Evolutionary conservation across 2,797 vertebrate genomes (phyloP).

Genomic region (Alosa sapidissima): DNA sequence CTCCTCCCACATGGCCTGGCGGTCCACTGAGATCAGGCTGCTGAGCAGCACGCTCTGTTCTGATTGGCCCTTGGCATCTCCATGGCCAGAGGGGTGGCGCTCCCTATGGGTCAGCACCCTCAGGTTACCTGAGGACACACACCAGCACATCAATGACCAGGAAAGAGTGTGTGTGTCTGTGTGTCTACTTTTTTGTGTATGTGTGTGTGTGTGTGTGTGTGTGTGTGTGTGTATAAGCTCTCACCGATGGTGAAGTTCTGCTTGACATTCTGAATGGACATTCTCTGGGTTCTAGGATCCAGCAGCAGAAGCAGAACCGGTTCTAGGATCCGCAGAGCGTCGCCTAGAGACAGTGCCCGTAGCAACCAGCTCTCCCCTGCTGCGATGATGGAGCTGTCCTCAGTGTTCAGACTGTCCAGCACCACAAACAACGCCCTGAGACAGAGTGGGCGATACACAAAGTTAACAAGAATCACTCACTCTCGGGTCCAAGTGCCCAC

Average conservation of each 20-base stretch:
- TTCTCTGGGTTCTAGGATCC: slow-evolving; percentile 89
- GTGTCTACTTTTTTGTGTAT: neutral
- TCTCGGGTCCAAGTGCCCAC: too few relatives aligned
- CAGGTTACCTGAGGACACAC: slow-evolving; percentile 73
- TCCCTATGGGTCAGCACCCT: slow-evolving; percentile 73
- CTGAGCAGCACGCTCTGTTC: slow-evolving; percentile 75
- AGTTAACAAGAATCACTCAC: too few relatives aligned
- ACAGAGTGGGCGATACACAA: neutral
- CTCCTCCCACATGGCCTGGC: slow-evolving; percentile 90
- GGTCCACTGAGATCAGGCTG: slow-evolving; percentile 81
- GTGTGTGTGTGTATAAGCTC: slow-evolving; percentile 27
- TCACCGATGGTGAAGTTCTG: slow-evolving; percentile 81
- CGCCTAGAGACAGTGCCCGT: slow-evolving; percentile 87
- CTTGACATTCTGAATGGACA: slow-evolving; percentile 83
- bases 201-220: neutral
- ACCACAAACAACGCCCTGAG: slow-evolving; percentile 93
- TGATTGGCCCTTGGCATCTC: slow-evolving; percentile 55
- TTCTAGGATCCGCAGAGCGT: slow-evolving; percentile 91
- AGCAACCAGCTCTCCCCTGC: slow-evolving; percentile 93
- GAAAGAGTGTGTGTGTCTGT: neutral
- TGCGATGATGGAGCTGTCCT: slow-evolving; percentile 86
- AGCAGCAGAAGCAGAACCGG: slow-evolving; percentile 90
- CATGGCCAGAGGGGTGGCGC: slow-evolving; percentile 57
- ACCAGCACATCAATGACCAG: neutral
- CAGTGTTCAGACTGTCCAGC: slow-evolving; percentile 87